Evolutionary conservation across 2,797 vertebrate genomes (phyloP).

Genomic region (Macropus fuliginosus): DNA sequence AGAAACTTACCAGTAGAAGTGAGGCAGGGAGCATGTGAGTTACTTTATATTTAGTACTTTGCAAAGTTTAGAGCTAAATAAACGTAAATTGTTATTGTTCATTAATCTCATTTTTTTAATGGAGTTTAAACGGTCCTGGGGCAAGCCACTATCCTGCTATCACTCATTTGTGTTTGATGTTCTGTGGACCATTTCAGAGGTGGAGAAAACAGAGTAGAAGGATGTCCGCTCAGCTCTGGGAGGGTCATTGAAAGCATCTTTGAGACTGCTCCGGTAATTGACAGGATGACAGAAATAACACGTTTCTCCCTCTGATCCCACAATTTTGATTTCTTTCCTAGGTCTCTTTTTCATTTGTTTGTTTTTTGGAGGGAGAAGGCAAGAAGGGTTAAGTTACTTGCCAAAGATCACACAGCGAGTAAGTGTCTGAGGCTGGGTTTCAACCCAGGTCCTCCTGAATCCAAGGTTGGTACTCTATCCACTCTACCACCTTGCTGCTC

Average conservation of each 20-base stretch:
- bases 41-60: background rate
- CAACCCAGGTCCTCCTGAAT: background rate
- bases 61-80: background rate
- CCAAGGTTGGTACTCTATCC: background rate
- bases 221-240: background rate
- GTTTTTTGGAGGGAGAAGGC: background rate
- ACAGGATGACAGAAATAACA: background rate
- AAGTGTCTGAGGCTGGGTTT: background rate
- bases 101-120: background rate
- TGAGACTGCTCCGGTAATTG: background rate
- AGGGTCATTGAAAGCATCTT: background rate
- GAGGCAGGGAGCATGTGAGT: background rate
- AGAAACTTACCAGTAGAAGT: background rate
- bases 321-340: background rate
- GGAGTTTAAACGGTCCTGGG: background rate
- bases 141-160: background rate
- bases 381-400: background rate
- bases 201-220: background rate
- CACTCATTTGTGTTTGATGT: background rate
- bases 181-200: background rate
- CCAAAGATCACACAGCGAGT: background rate
- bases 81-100: background rate
- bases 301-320: background rate
- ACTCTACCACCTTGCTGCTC: background rate
- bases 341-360: background rate